Conservation (phyloP, 1,140 invertebrate genomes). For the Potamilus streckersoni region DNA sequence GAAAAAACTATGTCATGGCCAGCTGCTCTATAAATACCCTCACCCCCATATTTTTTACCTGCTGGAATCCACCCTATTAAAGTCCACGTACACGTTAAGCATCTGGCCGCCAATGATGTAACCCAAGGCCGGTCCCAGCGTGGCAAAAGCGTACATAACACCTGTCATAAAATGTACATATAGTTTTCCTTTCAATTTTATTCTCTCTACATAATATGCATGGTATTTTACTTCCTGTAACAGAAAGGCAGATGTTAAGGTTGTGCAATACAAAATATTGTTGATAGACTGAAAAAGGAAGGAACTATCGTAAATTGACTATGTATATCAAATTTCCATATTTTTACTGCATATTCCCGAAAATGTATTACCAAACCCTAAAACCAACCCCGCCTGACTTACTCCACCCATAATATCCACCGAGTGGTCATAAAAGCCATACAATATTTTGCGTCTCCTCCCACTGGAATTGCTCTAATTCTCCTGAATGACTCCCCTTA, state of each 20-base stretch:
- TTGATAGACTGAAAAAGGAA: background rate
- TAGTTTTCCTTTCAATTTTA: background rate
- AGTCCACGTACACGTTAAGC: slow-evolving; percentile 91
- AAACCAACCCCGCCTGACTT: too few species aligned
- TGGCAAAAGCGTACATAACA: slow-evolving; percentile 86
- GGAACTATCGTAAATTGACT: background rate
- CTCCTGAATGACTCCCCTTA: too few species aligned
- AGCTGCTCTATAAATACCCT: too few species aligned
- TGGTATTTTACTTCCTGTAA: background rate
- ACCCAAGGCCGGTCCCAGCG: slow-evolving; percentile 91
- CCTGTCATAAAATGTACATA: slow-evolving; percentile 37
- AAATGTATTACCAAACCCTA: too few species aligned
- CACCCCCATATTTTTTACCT: too few species aligned
- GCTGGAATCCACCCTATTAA: slow-evolving; percentile 62
- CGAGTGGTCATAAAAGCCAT: too few species aligned
- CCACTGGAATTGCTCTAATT: too few species aligned
- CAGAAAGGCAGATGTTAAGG: background rate
- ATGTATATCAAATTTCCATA: background rate
- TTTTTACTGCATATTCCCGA: too few species aligned
- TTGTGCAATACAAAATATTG: background rate
- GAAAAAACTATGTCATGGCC: too few species aligned
- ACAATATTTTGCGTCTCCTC: too few species aligned
- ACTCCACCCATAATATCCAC: too few species aligned
- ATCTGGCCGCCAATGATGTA: slow-evolving; percentile 87
- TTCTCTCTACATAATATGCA: background rate